Evolutionary conservation across 2,113 vertebrate species (phyloP).

Genomic region (Alouatta palliata): DNA sequence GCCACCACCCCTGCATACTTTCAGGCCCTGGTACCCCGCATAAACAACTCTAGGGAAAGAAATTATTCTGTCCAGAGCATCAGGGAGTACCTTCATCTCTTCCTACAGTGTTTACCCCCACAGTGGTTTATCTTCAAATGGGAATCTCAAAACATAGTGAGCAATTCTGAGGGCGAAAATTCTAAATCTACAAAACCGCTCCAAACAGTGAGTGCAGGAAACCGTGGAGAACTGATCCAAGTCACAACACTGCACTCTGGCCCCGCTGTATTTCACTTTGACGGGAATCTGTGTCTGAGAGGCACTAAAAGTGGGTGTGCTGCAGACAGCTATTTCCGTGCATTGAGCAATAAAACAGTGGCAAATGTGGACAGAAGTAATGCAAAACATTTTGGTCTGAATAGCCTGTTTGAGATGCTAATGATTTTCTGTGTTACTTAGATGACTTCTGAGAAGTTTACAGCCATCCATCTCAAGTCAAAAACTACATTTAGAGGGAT

Average conservation of each 20-base stretch:
- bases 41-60: background rate
- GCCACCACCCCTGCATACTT: rapidly evolving
- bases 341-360: background rate
- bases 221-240: background rate
- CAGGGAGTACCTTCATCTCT: background rate
- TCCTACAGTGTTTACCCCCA: background rate
- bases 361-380: background rate
- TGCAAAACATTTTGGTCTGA: background rate
- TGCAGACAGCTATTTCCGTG: background rate
- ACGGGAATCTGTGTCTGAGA: background rate
- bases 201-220: background rate
- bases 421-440: background rate
- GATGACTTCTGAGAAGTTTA: constrained; percentile 30
- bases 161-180: background rate
- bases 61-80: background rate
- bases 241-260: background rate
- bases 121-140: background rate
- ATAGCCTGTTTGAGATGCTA: background rate
- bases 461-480: background rate
- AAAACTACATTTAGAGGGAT: background rate
- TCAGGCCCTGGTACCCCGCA: background rate
- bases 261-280: background rate
- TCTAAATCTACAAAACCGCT: background rate
- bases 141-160: background rate
- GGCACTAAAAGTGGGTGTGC: background rate